Evolutionary conservation across 2,888 invertebrate genomes (phyloP).

Genomic region (Drepanosiphum platanoidis): DNA sequence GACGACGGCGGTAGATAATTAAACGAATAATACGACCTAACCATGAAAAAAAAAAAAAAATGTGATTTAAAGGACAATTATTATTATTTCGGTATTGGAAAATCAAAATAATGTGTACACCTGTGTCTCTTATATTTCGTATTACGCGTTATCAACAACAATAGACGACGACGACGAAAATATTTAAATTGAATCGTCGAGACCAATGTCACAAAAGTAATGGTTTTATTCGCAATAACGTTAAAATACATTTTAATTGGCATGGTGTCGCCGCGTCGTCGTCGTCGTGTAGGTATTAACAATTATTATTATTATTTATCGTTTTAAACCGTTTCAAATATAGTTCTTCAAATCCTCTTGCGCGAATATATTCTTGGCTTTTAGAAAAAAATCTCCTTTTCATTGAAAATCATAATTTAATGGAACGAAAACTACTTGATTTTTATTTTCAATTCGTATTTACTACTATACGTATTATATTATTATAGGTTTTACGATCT

Average conservation of each 20-base stretch:
- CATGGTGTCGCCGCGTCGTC: no score
- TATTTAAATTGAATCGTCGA: neutral
- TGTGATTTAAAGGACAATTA: no score
- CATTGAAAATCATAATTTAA: no score
- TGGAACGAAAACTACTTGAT: neutral
- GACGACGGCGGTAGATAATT: neutral
- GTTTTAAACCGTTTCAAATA: neutral
- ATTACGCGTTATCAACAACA: neutral
- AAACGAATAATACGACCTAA: neutral
- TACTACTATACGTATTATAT: neutral
- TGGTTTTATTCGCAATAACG: no score
- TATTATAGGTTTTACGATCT: neutral
- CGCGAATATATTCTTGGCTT: no score
- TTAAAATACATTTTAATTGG: no score
- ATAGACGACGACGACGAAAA: neutral
- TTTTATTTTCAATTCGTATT: neutral
- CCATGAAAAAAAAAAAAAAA: no score
- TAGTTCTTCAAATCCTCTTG: neutral
- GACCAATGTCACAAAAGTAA: no score
- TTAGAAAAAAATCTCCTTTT: neutral
- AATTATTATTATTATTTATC: no score
- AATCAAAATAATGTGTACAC: neutral
- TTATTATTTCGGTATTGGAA: neutral
- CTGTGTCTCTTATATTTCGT: neutral
- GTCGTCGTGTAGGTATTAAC: no score